phyloP scores from a whole-genome alignment of 2,113 vertebrate genomes.

The Diphyllodes magnificus region DNA sequence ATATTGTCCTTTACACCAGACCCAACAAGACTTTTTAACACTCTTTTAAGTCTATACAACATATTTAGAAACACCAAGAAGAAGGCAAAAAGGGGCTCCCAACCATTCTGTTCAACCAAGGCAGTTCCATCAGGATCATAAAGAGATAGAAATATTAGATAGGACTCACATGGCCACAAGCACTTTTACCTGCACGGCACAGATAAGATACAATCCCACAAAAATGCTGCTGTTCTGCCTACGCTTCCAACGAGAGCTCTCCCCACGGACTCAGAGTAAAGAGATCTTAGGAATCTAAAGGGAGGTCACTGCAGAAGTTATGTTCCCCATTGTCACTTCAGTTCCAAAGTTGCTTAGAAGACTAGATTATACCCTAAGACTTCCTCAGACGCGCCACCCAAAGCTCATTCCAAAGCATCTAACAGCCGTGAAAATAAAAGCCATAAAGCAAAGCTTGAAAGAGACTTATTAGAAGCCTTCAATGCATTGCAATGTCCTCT shows the following conservation, averaged over 20 bases:
- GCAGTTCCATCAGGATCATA: neutral
- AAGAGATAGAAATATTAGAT: neutral
- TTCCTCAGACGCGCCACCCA: fast-evolving
- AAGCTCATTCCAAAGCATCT: neutral
- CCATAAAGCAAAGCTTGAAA: neutral
- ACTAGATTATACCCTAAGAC: neutral
- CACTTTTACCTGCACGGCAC: neutral
- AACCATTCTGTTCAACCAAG: neutral
- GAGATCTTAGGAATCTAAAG: neutral
- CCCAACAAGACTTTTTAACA: neutral
- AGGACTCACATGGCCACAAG: neutral
- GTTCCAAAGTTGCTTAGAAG: neutral
- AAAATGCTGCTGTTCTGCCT: neutral
- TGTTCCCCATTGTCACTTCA: neutral
- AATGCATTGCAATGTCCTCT: neutral
- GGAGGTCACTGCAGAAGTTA: neutral
- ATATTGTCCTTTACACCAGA: neutral
- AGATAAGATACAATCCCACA: neutral
- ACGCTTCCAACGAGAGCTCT: neutral
- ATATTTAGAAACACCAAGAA: neutral
- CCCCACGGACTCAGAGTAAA: neutral
- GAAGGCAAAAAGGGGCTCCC: neutral
- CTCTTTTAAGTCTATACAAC: neutral
- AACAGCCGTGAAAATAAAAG: neutral
- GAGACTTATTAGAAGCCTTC: neutral